These are phyloP conservation scores for Melospiza melodia DNA, from an alignment of 2,113 vertebrate species.

Conservation along the genomic window DNA sequence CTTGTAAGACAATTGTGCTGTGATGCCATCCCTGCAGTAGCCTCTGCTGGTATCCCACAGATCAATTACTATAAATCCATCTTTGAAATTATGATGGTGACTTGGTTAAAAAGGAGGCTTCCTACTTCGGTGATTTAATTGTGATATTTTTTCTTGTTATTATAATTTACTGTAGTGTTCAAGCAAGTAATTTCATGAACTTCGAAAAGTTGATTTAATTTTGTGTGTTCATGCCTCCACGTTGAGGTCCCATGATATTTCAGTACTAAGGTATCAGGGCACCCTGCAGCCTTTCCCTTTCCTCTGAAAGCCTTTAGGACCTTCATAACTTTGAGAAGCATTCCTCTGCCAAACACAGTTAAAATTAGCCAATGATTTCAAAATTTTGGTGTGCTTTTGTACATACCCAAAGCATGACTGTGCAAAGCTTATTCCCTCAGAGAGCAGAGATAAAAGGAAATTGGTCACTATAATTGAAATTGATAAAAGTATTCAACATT, in stretches of 20 bases:
- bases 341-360: background rate
- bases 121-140: background rate
- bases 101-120: background rate
- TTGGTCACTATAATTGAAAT: background rate
- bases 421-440: background rate
- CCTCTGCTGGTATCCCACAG: background rate
- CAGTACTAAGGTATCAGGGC: background rate
- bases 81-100: background rate
- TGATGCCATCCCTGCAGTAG: background rate
- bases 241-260: background rate
- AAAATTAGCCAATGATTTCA: background rate
- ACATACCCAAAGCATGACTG: background rate
- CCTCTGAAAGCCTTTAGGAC: background rate
- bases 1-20: background rate
- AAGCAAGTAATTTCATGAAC: background rate
- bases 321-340: background rate
- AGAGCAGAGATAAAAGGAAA: background rate
- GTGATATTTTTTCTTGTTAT: background rate
- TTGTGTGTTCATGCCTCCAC: background rate
- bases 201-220: background rate
- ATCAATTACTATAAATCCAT: background rate
- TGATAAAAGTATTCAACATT: background rate
- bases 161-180: background rate
- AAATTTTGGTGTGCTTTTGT: background rate
- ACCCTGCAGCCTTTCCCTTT: background rate